Evolutionary conservation across 2,113 vertebrate genomes (phyloP).

Genomic region (Numenius arquata): DNA sequence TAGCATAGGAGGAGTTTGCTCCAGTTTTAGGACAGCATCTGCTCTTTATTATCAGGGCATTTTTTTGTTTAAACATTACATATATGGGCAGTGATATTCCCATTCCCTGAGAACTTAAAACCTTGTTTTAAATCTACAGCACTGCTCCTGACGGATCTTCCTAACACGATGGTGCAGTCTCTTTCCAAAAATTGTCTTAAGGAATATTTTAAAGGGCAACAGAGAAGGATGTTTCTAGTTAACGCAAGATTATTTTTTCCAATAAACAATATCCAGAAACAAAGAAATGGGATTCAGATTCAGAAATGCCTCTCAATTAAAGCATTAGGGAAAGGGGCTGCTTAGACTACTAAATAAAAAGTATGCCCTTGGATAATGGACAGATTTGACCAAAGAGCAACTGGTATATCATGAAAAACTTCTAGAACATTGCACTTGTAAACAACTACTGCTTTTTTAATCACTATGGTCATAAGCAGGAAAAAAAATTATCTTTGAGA

Average conservation of each 20-base stretch:
- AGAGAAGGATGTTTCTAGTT: not conserved
- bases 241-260: not conserved
- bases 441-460: not conserved
- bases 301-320: not conserved
- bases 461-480: not conserved
- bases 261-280: not conserved
- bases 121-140: not conserved
- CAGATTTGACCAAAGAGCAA: not conserved
- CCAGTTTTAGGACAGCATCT: not conserved
- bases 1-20: not conserved
- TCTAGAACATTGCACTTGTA: not conserved
- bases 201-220: not conserved
- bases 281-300: not conserved
- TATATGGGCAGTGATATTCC: not conserved
- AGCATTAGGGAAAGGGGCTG: not conserved
- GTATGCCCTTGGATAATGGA: not conserved
- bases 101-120: not conserved
- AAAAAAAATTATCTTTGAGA: not conserved
- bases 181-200: not conserved
- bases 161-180: not conserved
- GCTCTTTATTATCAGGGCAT: not conserved
- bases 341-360: not conserved
- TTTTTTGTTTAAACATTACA: accelerated
- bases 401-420: not conserved
- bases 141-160: not conserved